phyloP scores from a whole-genome alignment of 2,113 vertebrate genomes.

The Junco hyemalis region DNA sequence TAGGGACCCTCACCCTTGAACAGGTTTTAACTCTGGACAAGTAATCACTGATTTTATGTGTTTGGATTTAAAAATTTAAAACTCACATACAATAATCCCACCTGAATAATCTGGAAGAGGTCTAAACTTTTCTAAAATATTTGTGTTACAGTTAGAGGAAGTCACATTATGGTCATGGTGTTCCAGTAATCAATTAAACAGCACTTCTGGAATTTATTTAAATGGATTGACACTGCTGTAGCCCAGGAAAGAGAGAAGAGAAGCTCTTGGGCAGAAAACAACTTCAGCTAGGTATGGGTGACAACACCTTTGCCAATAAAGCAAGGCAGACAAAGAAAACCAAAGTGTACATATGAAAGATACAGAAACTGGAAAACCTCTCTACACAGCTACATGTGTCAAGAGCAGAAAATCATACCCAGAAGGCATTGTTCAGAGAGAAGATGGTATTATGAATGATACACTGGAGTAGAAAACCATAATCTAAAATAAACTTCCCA shows the following conservation, averaged over 20 bases:
- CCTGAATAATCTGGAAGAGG: not conserved
- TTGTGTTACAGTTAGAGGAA: not conserved
- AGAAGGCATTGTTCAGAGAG: not conserved
- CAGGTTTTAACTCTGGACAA: not conserved
- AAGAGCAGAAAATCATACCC: not conserved
- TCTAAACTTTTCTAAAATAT: not conserved
- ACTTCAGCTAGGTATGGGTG: not conserved
- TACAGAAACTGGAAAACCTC: not conserved
- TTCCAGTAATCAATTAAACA: not conserved
- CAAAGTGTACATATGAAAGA: not conserved
- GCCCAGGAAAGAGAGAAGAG: not conserved
- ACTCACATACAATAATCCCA: not conserved
- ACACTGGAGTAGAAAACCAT: not conserved
- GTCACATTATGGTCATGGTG: not conserved
- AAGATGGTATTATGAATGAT: not conserved
- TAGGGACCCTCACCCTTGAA: not conserved
- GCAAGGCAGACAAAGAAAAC: not conserved
- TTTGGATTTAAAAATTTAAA: not conserved
- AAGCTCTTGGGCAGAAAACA: not conserved
- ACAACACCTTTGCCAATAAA: not conserved
- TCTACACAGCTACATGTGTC: not conserved
- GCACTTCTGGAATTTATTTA: not conserved
- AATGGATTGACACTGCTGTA: not conserved
- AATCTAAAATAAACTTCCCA: slow-evolving; percentile 35
- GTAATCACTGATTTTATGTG: fast-evolving